phyloP scores from a whole-genome alignment of 2,888 invertebrate species.

The Selenia dentaria region DNA sequence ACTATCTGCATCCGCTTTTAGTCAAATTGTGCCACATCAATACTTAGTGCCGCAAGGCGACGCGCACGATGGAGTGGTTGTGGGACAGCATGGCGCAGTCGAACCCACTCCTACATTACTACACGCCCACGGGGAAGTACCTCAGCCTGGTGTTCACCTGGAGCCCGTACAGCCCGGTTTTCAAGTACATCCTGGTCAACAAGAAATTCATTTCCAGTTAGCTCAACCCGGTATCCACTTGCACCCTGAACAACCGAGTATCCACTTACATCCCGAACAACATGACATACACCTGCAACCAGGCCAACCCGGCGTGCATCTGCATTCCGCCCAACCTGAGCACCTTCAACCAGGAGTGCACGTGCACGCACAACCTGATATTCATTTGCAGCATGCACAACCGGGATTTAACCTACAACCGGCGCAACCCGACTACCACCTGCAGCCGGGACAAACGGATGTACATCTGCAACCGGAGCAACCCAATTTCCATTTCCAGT shows the following conservation, averaged over 20 bases:
- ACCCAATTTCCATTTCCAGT: constrained; percentile 22
- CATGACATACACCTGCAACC: constrained; percentile 29
- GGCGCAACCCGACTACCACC: constrained; percentile 24
- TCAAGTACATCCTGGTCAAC: constrained; percentile 32
- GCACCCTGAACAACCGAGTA: constrained; percentile 23
- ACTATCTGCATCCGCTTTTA: constrained; percentile 39
- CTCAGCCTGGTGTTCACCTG: constrained; percentile 33
- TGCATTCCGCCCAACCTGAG: constrained; percentile 38
- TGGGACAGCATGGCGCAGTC: constrained; percentile 48
- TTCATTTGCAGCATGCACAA: constrained; percentile 23
- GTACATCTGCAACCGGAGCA: constrained; percentile 26
- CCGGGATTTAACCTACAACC: constrained; percentile 26
- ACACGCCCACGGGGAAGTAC: constrained; percentile 43
- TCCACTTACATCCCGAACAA: constrained; percentile 31
- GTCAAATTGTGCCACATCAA: constrained; percentile 58
- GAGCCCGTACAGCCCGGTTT: constrained; percentile 34
- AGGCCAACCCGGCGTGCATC: constrained; percentile 17
- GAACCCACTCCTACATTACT: constrained; percentile 45
- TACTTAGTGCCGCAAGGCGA: constrained; percentile 50
- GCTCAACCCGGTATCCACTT: constrained; percentile 35
- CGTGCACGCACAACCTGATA: constrained; percentile 26
- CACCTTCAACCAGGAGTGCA: constrained; percentile 31
- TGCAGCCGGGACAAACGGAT: constrained; percentile 26
- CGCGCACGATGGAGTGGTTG: constrained; percentile 43
- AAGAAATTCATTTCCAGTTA: constrained; percentile 22